Percentiles rank a stretch among this genome's conserved stretches.
Evolutionary conservation across 1,140 invertebrate genomes (phyloP).

Genomic region (Drosophila pseudoobscura): DNA sequence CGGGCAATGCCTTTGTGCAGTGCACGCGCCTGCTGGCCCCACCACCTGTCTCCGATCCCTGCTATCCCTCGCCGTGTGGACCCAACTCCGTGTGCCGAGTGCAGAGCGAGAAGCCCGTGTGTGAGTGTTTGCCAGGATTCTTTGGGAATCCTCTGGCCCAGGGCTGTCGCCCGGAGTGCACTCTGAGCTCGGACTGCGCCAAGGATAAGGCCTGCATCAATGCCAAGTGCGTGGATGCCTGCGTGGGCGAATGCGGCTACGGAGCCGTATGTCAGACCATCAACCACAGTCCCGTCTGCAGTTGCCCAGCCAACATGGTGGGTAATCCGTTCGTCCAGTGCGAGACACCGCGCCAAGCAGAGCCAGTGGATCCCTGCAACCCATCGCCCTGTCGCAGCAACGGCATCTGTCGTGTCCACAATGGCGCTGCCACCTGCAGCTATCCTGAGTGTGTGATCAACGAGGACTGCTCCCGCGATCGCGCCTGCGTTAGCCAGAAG

Average conservation of each 20-base stretch:
- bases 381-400: conserved; percentile 91
- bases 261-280: conserved; percentile 87
- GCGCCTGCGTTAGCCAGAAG: conserved; percentile 91
- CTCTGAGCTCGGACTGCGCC: conserved; percentile 91
- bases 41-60: conserved; percentile 86
- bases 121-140: conserved; percentile 89
- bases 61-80: conserved; percentile 89
- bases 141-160: conserved; percentile 91
- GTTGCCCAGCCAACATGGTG: conserved; percentile 85
- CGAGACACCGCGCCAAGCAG: conserved; percentile 63
- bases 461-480: conserved; percentile 91
- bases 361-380: conserved; percentile 88
- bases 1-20: conserved; percentile 90
- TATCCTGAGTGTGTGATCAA: conserved; percentile 95
- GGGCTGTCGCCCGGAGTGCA: conserved; percentile 90
- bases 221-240: conserved; percentile 92
- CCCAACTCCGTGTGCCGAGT: conserved; percentile 88
- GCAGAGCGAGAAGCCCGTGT: conserved; percentile 85
- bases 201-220: conserved; percentile 90
- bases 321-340: conserved; percentile 93
- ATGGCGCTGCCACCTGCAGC: conserved; percentile 88
- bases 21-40: conserved; percentile 67
- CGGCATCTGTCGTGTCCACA: conserved; percentile 90
- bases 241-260: conserved; percentile 87
- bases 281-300: conserved; percentile 91